These are phyloP conservation scores for Eupithecia subfuscata DNA, from an alignment of 2,888 invertebrate species.

Conservation along the genomic window DNA sequence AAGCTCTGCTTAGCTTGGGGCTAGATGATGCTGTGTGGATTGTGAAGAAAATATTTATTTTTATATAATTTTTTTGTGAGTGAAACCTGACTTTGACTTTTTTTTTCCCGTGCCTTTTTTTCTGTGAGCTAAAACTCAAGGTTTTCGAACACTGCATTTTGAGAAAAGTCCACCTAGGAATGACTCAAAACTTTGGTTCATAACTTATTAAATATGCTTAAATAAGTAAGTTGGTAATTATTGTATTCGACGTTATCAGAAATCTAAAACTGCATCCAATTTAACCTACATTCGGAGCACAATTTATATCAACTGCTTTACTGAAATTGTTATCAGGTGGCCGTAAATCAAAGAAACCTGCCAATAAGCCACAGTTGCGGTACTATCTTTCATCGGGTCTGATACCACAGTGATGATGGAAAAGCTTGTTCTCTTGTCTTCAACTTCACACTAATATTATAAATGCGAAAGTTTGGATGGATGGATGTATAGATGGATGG, in stretches of 20 bases:
- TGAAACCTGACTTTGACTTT: neutral
- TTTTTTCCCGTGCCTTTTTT: neutral
- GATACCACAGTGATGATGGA: conserved; percentile 9
- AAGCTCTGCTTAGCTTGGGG: too few relatives aligned
- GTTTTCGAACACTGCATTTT: neutral
- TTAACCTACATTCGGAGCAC: conserved; percentile 12
- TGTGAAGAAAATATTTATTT: too few relatives aligned
- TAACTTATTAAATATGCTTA: too few relatives aligned
- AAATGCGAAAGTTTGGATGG: too few relatives aligned
- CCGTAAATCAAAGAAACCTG: conserved; percentile 35
- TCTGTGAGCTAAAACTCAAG: neutral
- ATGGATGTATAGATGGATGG: too few relatives aligned
- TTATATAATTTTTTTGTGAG: too few relatives aligned
- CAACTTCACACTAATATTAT: too few relatives aligned
- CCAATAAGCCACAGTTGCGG: conserved; percentile 39
- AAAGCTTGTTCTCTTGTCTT: conserved; percentile 3
- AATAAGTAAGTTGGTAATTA: neutral
- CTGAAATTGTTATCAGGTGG: conserved; percentile 28
- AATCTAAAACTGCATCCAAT: conserved; percentile 18
- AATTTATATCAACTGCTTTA: conserved; percentile 24
- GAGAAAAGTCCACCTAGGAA: neutral
- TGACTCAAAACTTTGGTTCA: neutral
- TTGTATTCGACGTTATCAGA: neutral
- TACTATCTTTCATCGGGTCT: conserved; percentile 30
- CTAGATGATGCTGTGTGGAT: too few relatives aligned